Percentiles rank a stretch among this genome's conserved stretches.
These are phyloP conservation scores for Chascanopsetta lugubris DNA, from an alignment of 2,113 vertebrate genomes.

Conservation along the genomic window DNA sequence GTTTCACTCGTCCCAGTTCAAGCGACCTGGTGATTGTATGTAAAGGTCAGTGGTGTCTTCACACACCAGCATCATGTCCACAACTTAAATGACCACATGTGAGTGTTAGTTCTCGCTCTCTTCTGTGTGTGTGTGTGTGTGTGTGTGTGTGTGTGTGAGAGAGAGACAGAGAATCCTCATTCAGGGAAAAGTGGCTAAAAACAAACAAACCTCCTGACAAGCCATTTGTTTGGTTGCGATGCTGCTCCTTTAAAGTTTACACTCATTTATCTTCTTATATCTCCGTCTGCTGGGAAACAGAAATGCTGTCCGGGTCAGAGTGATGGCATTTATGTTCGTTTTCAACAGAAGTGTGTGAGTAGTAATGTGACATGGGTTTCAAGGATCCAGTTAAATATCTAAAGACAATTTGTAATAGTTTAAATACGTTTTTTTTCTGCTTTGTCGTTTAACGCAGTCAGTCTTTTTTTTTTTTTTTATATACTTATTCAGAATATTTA, in stretches of 20 bases:
- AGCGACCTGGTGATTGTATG: not conserved
- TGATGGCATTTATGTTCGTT: too few species aligned
- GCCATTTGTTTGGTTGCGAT: conserved; percentile 63
- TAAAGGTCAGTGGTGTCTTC: conserved; percentile 31
- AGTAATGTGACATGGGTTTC: too few species aligned
- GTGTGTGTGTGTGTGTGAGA: too few species aligned
- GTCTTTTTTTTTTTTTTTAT: too few species aligned
- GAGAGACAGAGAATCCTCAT: not conserved
- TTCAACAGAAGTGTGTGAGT: too few species aligned
- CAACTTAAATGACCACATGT: conserved; percentile 20
- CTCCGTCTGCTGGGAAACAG: conserved; percentile 28
- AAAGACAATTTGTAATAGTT: too few species aligned
- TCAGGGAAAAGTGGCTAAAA: conserved; percentile 7
- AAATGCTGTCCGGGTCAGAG: not conserved
- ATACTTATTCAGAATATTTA: too few species aligned
- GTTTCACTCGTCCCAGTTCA: not conserved
- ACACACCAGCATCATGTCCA: conserved; percentile 43
- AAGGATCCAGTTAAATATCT: not conserved
- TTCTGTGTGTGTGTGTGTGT: too few species aligned
- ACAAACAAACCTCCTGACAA: conserved; percentile 70
- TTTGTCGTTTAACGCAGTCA: too few species aligned
- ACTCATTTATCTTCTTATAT: conserved; percentile 40
- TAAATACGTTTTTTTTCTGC: too few species aligned
- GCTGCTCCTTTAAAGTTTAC: conserved; percentile 31
- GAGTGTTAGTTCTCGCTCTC: conserved; percentile 5